phyloP scores from a whole-genome alignment of 1,140 invertebrate genomes.

The Ips nitidus region DNA sequence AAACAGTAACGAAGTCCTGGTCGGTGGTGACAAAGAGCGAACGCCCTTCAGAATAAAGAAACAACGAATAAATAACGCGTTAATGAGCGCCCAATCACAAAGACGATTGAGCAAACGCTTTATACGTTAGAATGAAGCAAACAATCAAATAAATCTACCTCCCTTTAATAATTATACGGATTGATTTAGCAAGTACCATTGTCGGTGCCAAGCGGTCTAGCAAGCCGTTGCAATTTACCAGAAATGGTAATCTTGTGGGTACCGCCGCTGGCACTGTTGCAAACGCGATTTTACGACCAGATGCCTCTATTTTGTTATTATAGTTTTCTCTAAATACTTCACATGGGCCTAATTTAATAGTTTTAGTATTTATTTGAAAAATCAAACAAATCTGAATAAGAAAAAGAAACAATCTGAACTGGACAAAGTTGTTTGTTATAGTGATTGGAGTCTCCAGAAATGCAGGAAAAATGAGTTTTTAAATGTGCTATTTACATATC shows the following conservation, averaged over 20 bases:
- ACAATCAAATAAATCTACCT: conserved; percentile 28
- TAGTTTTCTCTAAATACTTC: too few species aligned
- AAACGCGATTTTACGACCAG: too few species aligned
- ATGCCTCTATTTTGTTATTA: too few species aligned
- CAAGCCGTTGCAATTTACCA: conserved; percentile 25
- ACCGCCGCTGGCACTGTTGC: not conserved
- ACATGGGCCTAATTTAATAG: too few species aligned
- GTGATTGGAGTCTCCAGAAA: too few species aligned
- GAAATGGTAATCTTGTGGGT: conserved; percentile 18
- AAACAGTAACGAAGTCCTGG: too few species aligned
- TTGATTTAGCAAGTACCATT: conserved; percentile 30
- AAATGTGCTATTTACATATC: too few species aligned
- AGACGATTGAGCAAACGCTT: conserved; percentile 27
- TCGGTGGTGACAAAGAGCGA: not conserved
- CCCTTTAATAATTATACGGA: conserved; percentile 27
- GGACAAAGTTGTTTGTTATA: too few species aligned
- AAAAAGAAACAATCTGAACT: too few species aligned
- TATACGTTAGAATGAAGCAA: conserved; percentile 22
- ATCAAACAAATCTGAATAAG: too few species aligned
- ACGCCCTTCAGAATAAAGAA: conserved; percentile 12
- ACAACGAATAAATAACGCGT: conserved; percentile 12
- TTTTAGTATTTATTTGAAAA: not conserved
- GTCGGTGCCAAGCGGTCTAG: conserved; percentile 31
- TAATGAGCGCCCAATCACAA: conserved; percentile 20
- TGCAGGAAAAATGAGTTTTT: too few species aligned